Percentiles rank a stretch among this genome's conserved stretches.
Conservation (phyloP, 1,140 invertebrate genomes). For the Tetragonula clypearis region DNA sequence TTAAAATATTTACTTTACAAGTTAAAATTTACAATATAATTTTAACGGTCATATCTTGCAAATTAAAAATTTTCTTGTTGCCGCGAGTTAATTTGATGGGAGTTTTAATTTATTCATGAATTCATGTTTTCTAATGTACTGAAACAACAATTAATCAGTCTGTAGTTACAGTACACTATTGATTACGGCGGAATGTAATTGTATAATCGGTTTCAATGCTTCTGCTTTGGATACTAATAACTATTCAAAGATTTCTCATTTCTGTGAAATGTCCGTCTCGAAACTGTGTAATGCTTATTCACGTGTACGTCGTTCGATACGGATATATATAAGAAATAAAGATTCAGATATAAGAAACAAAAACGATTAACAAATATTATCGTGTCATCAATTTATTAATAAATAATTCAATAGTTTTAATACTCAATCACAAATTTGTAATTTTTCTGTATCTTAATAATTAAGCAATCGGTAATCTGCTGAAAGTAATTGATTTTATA, state of each 20-base stretch:
- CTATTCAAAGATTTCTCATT: neutral
- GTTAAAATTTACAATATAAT: too few species aligned
- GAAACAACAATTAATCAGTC: neutral
- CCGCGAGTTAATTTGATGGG: neutral
- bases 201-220: neutral
- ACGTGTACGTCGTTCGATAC: too few species aligned
- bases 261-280: neutral
- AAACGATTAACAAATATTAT: too few species aligned
- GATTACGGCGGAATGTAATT: conserved; percentile 1
- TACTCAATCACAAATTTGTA: neutral
- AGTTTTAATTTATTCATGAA: neutral
- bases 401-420: neutral
- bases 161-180: neutral
- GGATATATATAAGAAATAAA: neutral
- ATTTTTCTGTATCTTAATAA: too few species aligned
- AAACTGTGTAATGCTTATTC: too few species aligned
- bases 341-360: neutral
- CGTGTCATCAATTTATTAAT: neutral
- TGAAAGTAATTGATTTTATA: neutral
- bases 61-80: too few species aligned
- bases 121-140: neutral
- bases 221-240: neutral
- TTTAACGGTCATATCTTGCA: too few species aligned
- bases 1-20: too few species aligned
- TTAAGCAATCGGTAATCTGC: neutral